These are phyloP conservation scores for Zoanthus sociatus DNA, from an alignment of 92 coral and sea anemone genomes.

Conservation along the genomic window DNA sequence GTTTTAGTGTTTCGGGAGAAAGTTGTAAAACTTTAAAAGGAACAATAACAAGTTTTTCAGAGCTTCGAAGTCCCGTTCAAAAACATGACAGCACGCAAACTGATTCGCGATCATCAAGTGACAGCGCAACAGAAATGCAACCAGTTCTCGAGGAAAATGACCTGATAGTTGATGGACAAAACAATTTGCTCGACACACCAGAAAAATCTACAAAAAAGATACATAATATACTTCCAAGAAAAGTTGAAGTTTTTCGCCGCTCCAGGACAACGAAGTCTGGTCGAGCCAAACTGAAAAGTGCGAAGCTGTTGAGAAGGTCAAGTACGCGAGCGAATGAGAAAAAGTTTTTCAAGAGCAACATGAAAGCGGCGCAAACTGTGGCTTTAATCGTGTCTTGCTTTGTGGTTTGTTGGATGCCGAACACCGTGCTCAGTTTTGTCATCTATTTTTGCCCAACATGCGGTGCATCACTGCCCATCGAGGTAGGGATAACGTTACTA, in stretches of 20 bases:
- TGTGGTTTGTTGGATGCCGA: slow-evolving; percentile 30
- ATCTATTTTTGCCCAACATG: not conserved
- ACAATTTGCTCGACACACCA: not conserved
- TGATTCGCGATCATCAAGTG: slow-evolving; percentile 17
- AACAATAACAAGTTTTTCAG: slow-evolving; percentile 12
- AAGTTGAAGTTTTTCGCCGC: slow-evolving; percentile 20
- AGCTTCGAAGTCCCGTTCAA: slow-evolving; percentile 23
- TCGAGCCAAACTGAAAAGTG: not conserved
- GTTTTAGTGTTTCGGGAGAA: slow-evolving; percentile 36
- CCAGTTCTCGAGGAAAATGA: not conserved
- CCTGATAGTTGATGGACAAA: not conserved
- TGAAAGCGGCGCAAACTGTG: slow-evolving; percentile 43
- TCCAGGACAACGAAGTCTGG: not conserved
- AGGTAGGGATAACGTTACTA: not conserved
- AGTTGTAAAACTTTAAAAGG: slow-evolving; percentile 4
- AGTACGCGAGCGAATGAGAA: slow-evolving; percentile 13
- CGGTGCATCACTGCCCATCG: not conserved
- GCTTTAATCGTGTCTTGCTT: slow-evolving; percentile 35
- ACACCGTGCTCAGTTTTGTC: slow-evolving; percentile 5
- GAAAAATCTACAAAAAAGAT: slow-evolving; percentile 20
- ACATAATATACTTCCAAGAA: slow-evolving; percentile 6
- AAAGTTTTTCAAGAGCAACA: slow-evolving; percentile 24
- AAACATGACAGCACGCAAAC: not conserved
- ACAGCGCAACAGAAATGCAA: slow-evolving; percentile 22
- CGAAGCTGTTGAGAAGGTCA: slow-evolving; percentile 14